Base-by-base conservation (phyloP, 2,113 vertebrate genomes). In the Scophthalmus maximus region DNA sequence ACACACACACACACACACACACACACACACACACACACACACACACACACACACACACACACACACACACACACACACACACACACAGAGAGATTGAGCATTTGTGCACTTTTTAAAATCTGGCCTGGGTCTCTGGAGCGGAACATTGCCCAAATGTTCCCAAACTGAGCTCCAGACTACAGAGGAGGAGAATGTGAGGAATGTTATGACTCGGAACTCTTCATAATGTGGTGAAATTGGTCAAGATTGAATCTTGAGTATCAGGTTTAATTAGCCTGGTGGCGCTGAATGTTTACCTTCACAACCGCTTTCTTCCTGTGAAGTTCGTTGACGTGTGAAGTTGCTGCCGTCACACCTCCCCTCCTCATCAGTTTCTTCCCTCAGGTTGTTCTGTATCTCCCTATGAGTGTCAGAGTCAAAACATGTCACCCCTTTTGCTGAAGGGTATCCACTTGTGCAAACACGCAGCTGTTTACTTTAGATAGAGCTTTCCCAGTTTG, bases 121-220 rank as follows among this genome's bases (percentile, higher is more conserved):
- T 79, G 81, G 66, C 71, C 6, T 40, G 60, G 0, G 6, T 76
- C 25, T 81, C 25, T 68, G 73, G 56, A 73, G 71, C 53, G 56
- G 71, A 86, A 76, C 77, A 68, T 83, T 64, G 63, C 72, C 85
- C 63, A 78, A 83, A 87, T 73, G 68, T 86, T 78, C 76, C 78
- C n/a, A 26, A 82, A 66, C 38, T 15, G 65, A 73, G 75, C 63
- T 82, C 72, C 74, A 88, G 79, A 79, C 64, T 75, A 68, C 42
- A 70, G 73, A 55, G 38, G 44, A 57, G 58, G 64, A 83, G 82
- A 86, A 88, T 85, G 79, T 79, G 51, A 83, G 49, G 88, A 89
- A 90, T 89, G 78, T 63, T 70, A 59, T 29, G 70, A 63, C 67
- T 78, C 26, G 36, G n/a, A n/a, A 38, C 46, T 70, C 44, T 71